Percentiles rank a stretch among this genome's conserved stretches.
phyloP scores from a whole-genome alignment of 1,140 invertebrate species.

The Luehdorfia chinensis region DNA sequence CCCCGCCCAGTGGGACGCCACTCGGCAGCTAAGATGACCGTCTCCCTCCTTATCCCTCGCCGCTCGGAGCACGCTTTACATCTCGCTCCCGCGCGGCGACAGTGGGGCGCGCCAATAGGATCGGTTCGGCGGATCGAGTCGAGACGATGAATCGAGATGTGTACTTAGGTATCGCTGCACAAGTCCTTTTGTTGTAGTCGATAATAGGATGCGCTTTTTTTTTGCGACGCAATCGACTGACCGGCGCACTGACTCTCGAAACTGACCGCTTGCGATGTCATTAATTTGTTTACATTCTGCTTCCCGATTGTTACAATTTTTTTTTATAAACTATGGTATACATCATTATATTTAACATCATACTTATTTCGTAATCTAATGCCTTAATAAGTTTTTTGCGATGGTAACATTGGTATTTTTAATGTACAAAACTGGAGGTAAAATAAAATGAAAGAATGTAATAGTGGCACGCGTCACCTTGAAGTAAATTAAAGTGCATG shows the following conservation, averaged over 20 bases:
- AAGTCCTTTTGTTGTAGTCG: constrained; percentile 76
- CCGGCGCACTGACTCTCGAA: constrained; percentile 49
- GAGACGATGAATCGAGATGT: constrained; percentile 76
- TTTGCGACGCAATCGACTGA: constrained; percentile 66
- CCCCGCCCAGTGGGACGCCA: constrained; percentile 75
- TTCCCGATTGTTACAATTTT: background rate
- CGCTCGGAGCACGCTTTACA: constrained; percentile 22
- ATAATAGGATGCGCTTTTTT: constrained; percentile 76
- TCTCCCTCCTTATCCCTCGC: constrained; percentile 58
- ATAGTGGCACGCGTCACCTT: background rate
- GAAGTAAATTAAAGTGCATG: constrained; percentile 37
- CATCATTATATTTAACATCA: background rate
- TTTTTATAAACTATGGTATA: constrained; percentile 17
- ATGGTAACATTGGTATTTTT: background rate
- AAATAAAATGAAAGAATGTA: background rate
- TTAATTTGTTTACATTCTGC: constrained; percentile 49
- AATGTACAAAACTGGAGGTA: too few species aligned
- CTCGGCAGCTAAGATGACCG: constrained; percentile 69
- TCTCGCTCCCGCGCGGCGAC: constrained; percentile 63
- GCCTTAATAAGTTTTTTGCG: background rate
- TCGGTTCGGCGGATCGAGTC: constrained; percentile 72
- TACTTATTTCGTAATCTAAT: background rate
- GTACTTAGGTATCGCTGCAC: constrained; percentile 75
- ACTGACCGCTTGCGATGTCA: constrained; percentile 25
- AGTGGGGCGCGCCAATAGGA: constrained; percentile 74